Evolutionary conservation across 2,113 vertebrate species (phyloP).

Genomic region (Megaceryle torquata): DNA sequence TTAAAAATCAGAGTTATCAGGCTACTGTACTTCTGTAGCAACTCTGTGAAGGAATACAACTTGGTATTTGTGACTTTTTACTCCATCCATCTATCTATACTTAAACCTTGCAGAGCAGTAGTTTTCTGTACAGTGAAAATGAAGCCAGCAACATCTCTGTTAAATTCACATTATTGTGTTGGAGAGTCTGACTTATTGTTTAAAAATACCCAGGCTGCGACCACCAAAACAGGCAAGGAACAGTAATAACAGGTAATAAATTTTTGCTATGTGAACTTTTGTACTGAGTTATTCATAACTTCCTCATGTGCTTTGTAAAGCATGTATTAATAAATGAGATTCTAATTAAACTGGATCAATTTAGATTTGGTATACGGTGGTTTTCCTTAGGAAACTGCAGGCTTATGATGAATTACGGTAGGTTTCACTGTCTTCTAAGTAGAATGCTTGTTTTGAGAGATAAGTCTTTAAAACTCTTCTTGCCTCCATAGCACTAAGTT

Average conservation of each 20-base stretch:
- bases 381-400: neutral
- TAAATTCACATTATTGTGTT: neutral
- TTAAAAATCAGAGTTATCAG: neutral
- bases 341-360: neutral
- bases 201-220: neutral
- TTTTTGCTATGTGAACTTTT: neutral
- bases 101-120: neutral
- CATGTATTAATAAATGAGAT: neutral
- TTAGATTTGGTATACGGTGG: neutral
- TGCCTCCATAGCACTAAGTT: neutral
- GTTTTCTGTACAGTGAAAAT: neutral
- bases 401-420: neutral
- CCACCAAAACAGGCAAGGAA: neutral
- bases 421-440: neutral
- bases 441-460: neutral
- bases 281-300: neutral
- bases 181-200: neutral
- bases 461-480: neutral
- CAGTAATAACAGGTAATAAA: neutral
- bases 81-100: neutral
- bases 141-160: neutral
- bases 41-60: neutral
- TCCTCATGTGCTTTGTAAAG: neutral
- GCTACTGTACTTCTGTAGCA: neutral
- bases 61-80: neutral